These are phyloP conservation scores for Uloborus diversus DNA, from an alignment of 1,140 invertebrate genomes.

Conservation along the genomic window DNA sequence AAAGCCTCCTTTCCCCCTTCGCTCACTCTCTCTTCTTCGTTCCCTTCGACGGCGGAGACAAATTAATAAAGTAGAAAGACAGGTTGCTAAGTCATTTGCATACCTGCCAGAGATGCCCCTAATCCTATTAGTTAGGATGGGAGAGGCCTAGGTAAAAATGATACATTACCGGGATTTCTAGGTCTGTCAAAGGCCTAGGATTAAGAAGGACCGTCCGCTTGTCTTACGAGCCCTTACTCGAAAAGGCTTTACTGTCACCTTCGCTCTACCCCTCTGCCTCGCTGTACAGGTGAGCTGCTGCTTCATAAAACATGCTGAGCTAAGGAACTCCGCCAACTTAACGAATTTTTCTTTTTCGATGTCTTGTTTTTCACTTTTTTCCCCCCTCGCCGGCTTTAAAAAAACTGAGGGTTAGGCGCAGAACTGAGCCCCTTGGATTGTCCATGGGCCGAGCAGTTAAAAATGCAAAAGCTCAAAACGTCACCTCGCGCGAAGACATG, in stretches of 20 bases:
- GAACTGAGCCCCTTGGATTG: constrained; percentile 31
- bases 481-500: constrained; percentile 13
- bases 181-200: constrained; percentile 54
- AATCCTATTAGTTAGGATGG: constrained; percentile 51
- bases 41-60: constrained; percentile 53
- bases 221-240: constrained; percentile 41
- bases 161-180: constrained; percentile 57
- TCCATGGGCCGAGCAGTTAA: constrained; percentile 17
- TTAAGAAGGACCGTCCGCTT: constrained; percentile 48
- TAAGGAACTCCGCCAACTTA: constrained; percentile 1
- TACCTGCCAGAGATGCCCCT: constrained; percentile 49
- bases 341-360: not conserved
- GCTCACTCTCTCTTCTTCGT: no score
- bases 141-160: constrained; percentile 54
- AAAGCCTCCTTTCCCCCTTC: not conserved
- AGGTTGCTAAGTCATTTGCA: constrained; percentile 58
- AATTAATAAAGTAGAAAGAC: constrained; percentile 58
- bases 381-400: constrained; percentile 9
- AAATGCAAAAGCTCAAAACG: constrained; percentile 53
- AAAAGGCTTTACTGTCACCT: constrained; percentile 41
- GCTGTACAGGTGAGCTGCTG: constrained; percentile 36
- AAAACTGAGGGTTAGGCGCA: constrained; percentile 45
- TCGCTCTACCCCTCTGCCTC: not conserved
- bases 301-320: constrained; percentile 46
- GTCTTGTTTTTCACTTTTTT: not conserved